These are phyloP conservation scores for Mandrillus leucophaeus DNA, from an alignment of 2,113 vertebrate species.

Conservation along the genomic window DNA sequence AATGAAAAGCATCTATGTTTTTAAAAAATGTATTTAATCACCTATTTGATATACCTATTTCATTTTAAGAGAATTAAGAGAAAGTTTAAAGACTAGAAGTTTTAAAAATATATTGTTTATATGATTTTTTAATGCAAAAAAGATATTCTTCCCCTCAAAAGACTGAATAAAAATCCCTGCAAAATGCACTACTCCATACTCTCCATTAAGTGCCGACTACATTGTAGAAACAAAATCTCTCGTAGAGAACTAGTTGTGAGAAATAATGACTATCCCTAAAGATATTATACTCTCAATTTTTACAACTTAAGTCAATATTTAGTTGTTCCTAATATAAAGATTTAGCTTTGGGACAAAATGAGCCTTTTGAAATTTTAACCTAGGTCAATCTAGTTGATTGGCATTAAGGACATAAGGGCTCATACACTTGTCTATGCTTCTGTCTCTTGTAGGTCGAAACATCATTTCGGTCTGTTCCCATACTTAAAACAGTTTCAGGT, in stretches of 20 bases:
- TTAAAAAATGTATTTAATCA: constrained; percentile 8
- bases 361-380: constrained; percentile 31
- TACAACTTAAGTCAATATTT: constrained; percentile 34
- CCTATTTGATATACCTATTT: constrained; percentile 34
- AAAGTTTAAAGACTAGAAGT: neutral
- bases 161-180: constrained; percentile 36
- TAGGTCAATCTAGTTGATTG: neutral
- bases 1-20: constrained; percentile 39
- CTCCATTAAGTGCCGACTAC: constrained; percentile 57
- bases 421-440: neutral
- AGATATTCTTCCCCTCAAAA: neutral
- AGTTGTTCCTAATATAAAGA: constrained; percentile 53
- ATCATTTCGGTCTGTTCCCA: neutral
- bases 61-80: constrained; percentile 26
- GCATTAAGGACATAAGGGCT: neutral
- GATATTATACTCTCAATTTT: constrained; percentile 60
- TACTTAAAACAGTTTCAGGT: neutral
- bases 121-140: constrained; percentile 53
- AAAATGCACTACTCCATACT: constrained; percentile 18
- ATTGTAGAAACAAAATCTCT: constrained; percentile 74
- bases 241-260: constrained; percentile 72
- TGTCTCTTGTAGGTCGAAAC: neutral
- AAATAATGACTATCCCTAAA: constrained; percentile 69
- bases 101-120: constrained; percentile 39
- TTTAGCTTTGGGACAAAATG: constrained; percentile 47